phyloP scores from a whole-genome alignment of 2,888 invertebrate genomes.

The Sminthurides aquaticus region DNA sequence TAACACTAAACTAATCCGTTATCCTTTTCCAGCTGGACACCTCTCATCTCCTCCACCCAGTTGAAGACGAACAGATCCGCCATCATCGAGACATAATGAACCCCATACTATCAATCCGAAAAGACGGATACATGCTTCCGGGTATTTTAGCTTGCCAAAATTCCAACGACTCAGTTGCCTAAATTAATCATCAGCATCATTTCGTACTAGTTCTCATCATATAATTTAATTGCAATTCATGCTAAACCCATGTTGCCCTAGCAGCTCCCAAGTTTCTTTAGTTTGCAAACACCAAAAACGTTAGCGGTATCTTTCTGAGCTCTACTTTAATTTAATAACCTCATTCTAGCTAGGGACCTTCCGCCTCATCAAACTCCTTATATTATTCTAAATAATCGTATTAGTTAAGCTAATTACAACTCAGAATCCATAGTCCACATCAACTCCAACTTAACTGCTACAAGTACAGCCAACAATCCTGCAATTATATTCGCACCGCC shows the following conservation, averaged over 20 bases:
- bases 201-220: neutral
- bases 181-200: neutral
- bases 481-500: too few species aligned
- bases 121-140: slow-evolving; percentile 14
- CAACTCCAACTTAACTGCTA: too few species aligned
- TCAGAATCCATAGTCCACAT: too few species aligned
- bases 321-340: too few species aligned
- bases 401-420: too few species aligned
- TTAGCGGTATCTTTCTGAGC: too few species aligned
- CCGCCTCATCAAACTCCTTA: too few species aligned
- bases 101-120: neutral
- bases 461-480: too few species aligned
- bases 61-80: slow-evolving; percentile 14
- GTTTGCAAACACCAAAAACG: too few species aligned
- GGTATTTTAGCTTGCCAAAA: neutral
- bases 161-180: neutral
- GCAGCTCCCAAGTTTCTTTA: neutral
- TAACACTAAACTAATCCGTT: too few species aligned
- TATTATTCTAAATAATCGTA: too few species aligned
- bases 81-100: slow-evolving; percentile 14
- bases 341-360: too few species aligned
- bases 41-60: neutral
- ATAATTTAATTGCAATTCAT: neutral
- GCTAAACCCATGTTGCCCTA: neutral
- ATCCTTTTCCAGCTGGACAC: slow-evolving; percentile 13